phyloP scores from a whole-genome alignment of 2,113 vertebrate genomes.

The Ciconia maguari region DNA sequence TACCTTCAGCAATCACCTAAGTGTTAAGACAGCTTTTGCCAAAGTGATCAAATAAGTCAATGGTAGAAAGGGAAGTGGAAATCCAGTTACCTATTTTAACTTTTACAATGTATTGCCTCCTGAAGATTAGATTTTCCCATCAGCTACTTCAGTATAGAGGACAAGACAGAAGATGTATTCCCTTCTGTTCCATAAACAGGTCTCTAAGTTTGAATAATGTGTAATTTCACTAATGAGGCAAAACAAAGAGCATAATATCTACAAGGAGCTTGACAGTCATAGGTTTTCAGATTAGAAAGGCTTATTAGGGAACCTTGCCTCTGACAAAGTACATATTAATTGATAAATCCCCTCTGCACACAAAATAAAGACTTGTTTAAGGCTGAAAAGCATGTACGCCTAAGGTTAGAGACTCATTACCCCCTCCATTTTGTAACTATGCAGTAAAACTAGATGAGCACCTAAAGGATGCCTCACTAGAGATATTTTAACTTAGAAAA shows the following conservation, averaged over 20 bases:
- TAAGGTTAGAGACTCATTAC: background rate
- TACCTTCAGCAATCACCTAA: background rate
- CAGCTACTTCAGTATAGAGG: background rate
- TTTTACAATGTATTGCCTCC: background rate
- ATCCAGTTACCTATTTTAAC: background rate
- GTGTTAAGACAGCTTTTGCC: background rate
- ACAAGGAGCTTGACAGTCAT: rapidly evolving
- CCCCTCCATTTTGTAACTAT: background rate
- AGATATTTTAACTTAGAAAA: background rate
- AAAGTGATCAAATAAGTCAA: background rate
- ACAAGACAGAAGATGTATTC: background rate
- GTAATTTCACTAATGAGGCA: background rate
- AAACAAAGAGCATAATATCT: background rate
- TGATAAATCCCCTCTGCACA: background rate
- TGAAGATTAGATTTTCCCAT: background rate
- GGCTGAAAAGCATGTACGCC: background rate
- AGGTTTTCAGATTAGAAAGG: background rate
- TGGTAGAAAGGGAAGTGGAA: background rate
- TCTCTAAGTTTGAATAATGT: background rate
- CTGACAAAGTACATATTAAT: background rate
- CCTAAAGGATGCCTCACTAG: background rate
- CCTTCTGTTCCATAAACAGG: background rate
- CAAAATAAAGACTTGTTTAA: background rate
- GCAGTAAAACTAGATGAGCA: background rate
- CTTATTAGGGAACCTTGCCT: background rate